Conservation (phyloP, 2,888 invertebrate genomes). For the Lobophora halterata region DNA sequence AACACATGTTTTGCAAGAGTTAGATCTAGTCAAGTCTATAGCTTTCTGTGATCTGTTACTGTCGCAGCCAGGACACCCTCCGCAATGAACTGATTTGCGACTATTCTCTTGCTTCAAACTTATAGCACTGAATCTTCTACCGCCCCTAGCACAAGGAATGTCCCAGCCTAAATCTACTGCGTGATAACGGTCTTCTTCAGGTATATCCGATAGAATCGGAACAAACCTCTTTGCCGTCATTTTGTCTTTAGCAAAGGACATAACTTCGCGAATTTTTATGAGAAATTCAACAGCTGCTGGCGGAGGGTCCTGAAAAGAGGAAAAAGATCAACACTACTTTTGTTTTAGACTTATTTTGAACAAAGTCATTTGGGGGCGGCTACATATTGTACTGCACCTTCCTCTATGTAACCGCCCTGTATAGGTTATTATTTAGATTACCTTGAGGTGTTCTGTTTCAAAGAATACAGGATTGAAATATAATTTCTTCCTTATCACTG, state of each 20-base stretch:
- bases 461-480: slow-evolving; percentile 96
- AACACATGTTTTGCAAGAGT: slow-evolving; percentile 80
- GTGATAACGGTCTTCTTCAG: slow-evolving; percentile 85
- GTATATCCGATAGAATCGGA: slow-evolving; percentile 89
- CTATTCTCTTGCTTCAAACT: slow-evolving; percentile 83
- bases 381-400: too few species aligned
- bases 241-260: slow-evolving; percentile 92
- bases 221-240: slow-evolving; percentile 90
- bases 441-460: slow-evolving; percentile 90
- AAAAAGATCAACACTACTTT: slow-evolving; percentile 8
- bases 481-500: slow-evolving; percentile 84
- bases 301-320: slow-evolving; percentile 87
- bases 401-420: too few species aligned
- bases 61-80: slow-evolving; percentile 86
- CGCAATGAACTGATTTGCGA: slow-evolving; percentile 77
- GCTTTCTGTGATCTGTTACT: slow-evolving; percentile 54
- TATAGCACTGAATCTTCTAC: slow-evolving; percentile 78
- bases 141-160: slow-evolving; percentile 72
- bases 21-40: slow-evolving; percentile 61
- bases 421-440: slow-evolving; percentile 51
- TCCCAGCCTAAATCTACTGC: slow-evolving; percentile 74
- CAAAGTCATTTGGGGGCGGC: too few species aligned
- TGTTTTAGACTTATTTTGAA: background rate
- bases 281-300: slow-evolving; percentile 95
- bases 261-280: slow-evolving; percentile 93